Percentiles rank a stretch among this genome's conserved stretches.
Conservation (phyloP, 1,140 invertebrate species). For the Augochlora pura region DNA sequence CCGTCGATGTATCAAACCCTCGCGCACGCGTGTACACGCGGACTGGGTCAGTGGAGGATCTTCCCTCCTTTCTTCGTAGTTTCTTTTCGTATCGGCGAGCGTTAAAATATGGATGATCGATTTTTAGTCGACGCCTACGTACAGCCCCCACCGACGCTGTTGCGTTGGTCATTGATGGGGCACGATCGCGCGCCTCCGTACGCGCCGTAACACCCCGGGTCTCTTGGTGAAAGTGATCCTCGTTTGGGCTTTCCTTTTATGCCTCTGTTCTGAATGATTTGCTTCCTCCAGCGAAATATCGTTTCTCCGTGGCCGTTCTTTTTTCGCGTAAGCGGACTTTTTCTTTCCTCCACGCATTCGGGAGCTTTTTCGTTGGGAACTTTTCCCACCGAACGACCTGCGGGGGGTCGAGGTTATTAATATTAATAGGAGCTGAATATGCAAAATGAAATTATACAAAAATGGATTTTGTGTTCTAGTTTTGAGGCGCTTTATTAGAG, state of each 20-base stretch:
- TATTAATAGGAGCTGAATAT: no score
- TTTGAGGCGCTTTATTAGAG: no score
- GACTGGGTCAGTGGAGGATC: conserved; percentile 65
- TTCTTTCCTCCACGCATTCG: no score
- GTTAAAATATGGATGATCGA: conserved; percentile 41
- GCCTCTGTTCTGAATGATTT: not conserved
- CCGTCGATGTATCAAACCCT: conserved; percentile 27
- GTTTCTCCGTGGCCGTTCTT: not conserved
- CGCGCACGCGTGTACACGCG: conserved; percentile 57
- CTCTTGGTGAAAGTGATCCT: not conserved
- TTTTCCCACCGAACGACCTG: no score
- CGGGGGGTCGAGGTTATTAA: no score
- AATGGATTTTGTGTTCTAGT: no score
- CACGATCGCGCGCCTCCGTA: not conserved
- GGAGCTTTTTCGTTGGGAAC: no score
- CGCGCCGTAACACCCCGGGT: no score
- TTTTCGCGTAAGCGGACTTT: no score
- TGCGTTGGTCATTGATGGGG: conserved; percentile 13
- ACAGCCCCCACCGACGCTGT: not conserved
- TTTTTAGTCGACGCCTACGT: conserved; percentile 26
- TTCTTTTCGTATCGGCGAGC: conserved; percentile 58
- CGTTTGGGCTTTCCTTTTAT: not conserved
- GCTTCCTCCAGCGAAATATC: not conserved
- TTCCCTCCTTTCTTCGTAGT: conserved; percentile 57
- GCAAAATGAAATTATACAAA: no score